Conservation (phyloP, 2,888 invertebrate genomes). For the Carcina quercana region DNA sequence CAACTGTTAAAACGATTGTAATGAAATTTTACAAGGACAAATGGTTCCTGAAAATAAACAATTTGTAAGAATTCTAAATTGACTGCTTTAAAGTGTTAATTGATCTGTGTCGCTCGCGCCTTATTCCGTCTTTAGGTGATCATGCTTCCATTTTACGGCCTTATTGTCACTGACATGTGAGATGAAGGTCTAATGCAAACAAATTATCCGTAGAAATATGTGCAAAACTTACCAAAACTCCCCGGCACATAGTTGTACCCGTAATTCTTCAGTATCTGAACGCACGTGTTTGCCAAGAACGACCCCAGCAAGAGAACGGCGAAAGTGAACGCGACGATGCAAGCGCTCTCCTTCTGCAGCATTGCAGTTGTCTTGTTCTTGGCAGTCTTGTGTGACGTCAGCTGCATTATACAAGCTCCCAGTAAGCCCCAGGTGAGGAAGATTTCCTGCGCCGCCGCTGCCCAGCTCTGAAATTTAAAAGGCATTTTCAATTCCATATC, state of each 20-base stretch:
- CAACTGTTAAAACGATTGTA: no score
- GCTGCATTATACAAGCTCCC: constrained; percentile 86
- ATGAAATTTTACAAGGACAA: no score
- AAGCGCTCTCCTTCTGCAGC: constrained; percentile 66
- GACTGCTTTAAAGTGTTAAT: no score
- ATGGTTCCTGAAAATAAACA: no score
- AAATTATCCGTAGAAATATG: no score
- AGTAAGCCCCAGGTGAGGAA: constrained; percentile 92
- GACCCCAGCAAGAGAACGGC: constrained; percentile 83
- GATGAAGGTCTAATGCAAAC: no score
- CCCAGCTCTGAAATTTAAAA: constrained; percentile 86
- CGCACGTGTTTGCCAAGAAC: constrained; percentile 87
- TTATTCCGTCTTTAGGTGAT: no score
- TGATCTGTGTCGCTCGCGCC: no score
- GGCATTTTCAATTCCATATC: no score
- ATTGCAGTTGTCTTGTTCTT: constrained; percentile 70
- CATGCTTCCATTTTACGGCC: no score
- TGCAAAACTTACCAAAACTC: constrained; percentile 91
- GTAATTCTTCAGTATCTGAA: constrained; percentile 82
- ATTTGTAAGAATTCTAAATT: no score
- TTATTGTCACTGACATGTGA: no score
- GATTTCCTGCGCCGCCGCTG: constrained; percentile 90
- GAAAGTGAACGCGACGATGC: constrained; percentile 77
- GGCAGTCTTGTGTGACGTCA: constrained; percentile 83
- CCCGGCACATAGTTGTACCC: constrained; percentile 86